Conservation (phyloP, 2,797 vertebrate genomes). For the Ctenopoma kingsleyae region DNA sequence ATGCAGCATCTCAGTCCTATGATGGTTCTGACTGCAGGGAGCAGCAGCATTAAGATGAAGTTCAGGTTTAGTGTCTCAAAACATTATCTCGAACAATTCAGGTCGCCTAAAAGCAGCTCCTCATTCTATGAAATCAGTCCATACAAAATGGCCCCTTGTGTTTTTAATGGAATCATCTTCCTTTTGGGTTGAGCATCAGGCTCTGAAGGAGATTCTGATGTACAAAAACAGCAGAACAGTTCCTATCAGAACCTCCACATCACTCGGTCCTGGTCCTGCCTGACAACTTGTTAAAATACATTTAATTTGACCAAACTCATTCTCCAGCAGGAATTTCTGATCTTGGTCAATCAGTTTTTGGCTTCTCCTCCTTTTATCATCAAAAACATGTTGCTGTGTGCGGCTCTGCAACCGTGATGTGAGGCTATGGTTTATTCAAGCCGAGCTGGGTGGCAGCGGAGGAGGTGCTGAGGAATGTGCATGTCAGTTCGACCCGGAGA, state of each 20-base stretch:
- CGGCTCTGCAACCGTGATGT: slow-evolving; percentile 42
- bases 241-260: slow-evolving; percentile 44
- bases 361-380: slow-evolving; percentile 60
- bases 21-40: slow-evolving; percentile 41
- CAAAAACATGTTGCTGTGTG: slow-evolving; percentile 53
- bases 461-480: slow-evolving; percentile 70
- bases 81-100: slow-evolving; percentile 30
- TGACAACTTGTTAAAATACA: slow-evolving; percentile 9
- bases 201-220: slow-evolving; percentile 45
- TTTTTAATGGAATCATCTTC: slow-evolving; percentile 52
- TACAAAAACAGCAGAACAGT: slow-evolving; percentile 60
- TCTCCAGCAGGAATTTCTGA: slow-evolving; percentile 32
- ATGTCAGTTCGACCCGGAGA: slow-evolving; percentile 58
- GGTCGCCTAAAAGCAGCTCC: slow-evolving; percentile 29
- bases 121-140: slow-evolving; percentile 51
- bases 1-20: slow-evolving; percentile 39
- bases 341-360: slow-evolving; percentile 67
- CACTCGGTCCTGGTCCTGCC: slow-evolving; percentile 40
- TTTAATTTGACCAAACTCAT: slow-evolving; percentile 32
- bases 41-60: slow-evolving; percentile 35
- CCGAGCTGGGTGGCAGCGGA: slow-evolving; percentile 54
- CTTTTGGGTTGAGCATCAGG: slow-evolving; percentile 53
- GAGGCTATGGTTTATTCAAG: slow-evolving; percentile 34
- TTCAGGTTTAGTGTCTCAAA: slow-evolving; percentile 53
- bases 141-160: slow-evolving; percentile 74